Conservation (phyloP, 2,797 vertebrate species). For the Parauchenoglanis punctatus region DNA sequence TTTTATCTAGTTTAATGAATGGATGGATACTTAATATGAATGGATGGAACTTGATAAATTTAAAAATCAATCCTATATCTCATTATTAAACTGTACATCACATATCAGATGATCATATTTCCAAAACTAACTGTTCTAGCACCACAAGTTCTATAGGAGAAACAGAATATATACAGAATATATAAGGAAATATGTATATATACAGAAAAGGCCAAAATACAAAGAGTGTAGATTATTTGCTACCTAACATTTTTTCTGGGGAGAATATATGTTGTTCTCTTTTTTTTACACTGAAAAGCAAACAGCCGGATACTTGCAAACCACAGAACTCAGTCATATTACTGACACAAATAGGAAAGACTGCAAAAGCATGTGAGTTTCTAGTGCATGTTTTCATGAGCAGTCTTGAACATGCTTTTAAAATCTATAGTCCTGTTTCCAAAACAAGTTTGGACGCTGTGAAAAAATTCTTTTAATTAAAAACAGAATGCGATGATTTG, state of each 20-base stretch:
- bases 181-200: neutral
- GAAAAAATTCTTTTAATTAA: too few species aligned
- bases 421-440: too few species aligned
- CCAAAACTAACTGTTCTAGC: neutral
- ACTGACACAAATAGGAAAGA: slow-evolving; percentile 42
- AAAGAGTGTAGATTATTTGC: neutral
- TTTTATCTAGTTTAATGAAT: neutral
- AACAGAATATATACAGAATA: neutral
- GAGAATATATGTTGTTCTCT: slow-evolving; percentile 53
- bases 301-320: slow-evolving; percentile 72
- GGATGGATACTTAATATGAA: neutral
- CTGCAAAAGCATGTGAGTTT: neutral
- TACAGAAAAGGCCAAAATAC: neutral
- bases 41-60: neutral
- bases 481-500: too few species aligned
- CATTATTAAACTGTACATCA: neutral
- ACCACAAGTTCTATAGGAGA: neutral
- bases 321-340: slow-evolving; percentile 65
- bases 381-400: neutral
- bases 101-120: neutral
- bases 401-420: neutral
- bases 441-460: too few species aligned
- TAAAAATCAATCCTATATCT: neutral
- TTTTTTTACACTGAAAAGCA: slow-evolving; percentile 31
- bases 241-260: slow-evolving; percentile 62